A percentile compares a stretch with the other conserved stretches of the same genome.
Conservation (phyloP, 2,888 invertebrate species). For the Anaspis maculata region DNA sequence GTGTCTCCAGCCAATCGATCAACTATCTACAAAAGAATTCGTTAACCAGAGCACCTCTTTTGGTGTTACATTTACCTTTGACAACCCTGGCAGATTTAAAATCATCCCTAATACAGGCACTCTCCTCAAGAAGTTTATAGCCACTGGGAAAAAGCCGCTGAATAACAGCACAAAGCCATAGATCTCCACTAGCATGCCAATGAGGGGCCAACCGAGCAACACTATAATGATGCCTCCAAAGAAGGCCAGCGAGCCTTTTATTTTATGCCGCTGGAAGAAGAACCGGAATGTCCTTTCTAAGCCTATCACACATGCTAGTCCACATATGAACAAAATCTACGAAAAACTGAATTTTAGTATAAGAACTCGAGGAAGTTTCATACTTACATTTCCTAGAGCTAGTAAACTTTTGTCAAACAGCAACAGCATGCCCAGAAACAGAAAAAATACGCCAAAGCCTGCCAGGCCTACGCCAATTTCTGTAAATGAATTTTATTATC, state of each 20-base stretch:
- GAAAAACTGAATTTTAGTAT: constrained; percentile 6
- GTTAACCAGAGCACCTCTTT: constrained; percentile 19
- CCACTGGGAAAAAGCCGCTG: constrained; percentile 96
- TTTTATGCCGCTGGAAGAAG: constrained; percentile 95
- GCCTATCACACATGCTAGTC: constrained; percentile 93
- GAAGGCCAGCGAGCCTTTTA: constrained; percentile 82
- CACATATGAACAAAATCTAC: constrained; percentile 92
- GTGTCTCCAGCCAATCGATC: constrained; percentile 76
- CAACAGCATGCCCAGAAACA: constrained; percentile 87
- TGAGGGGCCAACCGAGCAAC: constrained; percentile 88
- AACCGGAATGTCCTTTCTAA: constrained; percentile 91
- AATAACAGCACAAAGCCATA: constrained; percentile 90
- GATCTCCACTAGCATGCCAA: constrained; percentile 93
- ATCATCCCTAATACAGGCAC: constrained; percentile 86
- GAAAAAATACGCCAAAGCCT: constrained; percentile 90
- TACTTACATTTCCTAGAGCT: constrained; percentile 98
- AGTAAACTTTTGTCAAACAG: constrained; percentile 94
- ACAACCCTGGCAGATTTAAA: constrained; percentile 82
- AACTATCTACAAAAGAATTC: constrained; percentile 52
- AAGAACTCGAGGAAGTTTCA: neutral
- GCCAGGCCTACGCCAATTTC: constrained; percentile 97
- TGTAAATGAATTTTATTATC: constrained; percentile 44
- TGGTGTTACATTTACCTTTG: constrained; percentile 50
- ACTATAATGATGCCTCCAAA: constrained; percentile 91
- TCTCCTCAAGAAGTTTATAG: constrained; percentile 87